phyloP scores from a whole-genome alignment of 2,113 vertebrate species.

The Elgaria multicarinata region DNA sequence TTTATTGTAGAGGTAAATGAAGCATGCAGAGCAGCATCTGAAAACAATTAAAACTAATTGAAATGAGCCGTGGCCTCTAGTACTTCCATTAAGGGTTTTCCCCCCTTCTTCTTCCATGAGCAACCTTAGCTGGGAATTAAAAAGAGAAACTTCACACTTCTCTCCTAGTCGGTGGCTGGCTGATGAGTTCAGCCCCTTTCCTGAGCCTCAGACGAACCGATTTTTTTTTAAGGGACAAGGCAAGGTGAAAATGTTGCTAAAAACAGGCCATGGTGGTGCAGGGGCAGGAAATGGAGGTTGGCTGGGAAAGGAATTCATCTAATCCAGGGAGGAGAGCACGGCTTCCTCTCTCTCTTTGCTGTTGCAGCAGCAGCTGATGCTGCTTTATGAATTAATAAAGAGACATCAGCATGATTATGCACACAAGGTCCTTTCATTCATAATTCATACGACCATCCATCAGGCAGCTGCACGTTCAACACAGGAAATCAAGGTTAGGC shows the following conservation, averaged over 20 bases:
- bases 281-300: conserved; percentile 21
- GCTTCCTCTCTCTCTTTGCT: conserved; percentile 44
- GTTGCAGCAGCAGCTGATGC: conserved; percentile 60
- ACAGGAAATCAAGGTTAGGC: conserved; percentile 65
- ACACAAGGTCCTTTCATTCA: conserved; percentile 65
- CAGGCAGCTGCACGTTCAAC: conserved; percentile 62
- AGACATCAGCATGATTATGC: conserved; percentile 71
- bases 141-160: conserved; percentile 20
- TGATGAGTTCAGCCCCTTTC: conserved; percentile 30
- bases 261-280: conserved; percentile 15
- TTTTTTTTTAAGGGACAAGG: background rate
- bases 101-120: conserved; percentile 49
- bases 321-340: conserved; percentile 41
- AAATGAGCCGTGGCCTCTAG: conserved; percentile 68
- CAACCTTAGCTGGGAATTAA: conserved; percentile 50
- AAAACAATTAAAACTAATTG: conserved; percentile 80
- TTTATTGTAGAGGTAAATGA: conserved; percentile 78
- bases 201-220: background rate
- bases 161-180: conserved; percentile 19
- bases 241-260: background rate
- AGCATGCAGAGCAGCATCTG: conserved; percentile 73
- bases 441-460: conserved; percentile 70
- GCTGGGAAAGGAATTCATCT: background rate
- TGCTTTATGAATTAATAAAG: conserved; percentile 82
- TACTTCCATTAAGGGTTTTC: conserved; percentile 65